Conservation (phyloP, 2,888 invertebrate genomes). For the Cantharis lateralis region DNA sequence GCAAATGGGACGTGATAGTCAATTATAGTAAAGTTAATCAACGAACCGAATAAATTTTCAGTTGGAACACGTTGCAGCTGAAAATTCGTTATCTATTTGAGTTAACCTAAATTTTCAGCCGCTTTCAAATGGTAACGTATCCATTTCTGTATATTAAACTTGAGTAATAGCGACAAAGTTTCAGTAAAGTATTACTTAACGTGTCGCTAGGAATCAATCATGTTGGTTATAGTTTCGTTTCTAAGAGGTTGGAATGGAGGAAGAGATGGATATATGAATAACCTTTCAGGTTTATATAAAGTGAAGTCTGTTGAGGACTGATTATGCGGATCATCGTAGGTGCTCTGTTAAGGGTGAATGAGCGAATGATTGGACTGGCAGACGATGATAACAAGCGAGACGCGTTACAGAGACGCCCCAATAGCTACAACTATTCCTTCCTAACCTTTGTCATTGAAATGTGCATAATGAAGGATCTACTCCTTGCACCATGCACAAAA, state of each 20-base stretch:
- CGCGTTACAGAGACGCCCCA: slow-evolving; percentile 35
- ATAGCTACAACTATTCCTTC: slow-evolving; percentile 23
- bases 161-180: background rate
- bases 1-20: background rate
- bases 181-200: slow-evolving; percentile 4
- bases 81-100: background rate
- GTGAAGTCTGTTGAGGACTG: slow-evolving; percentile 38
- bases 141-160: background rate
- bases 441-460: slow-evolving; percentile 30
- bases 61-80: slow-evolving; percentile 21
- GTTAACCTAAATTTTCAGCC: background rate
- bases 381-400: slow-evolving; percentile 42
- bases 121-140: background rate
- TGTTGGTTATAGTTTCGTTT: slow-evolving; percentile 15
- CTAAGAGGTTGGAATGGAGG: background rate
- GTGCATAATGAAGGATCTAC: slow-evolving; percentile 15
- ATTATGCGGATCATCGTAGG: slow-evolving; percentile 43
- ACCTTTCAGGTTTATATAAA: slow-evolving; percentile 26
- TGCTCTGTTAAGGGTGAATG: slow-evolving; percentile 33
- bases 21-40: slow-evolving; percentile 38
- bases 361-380: slow-evolving; percentile 42
- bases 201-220: slow-evolving; percentile 15
- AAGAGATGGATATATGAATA: slow-evolving; percentile 11
- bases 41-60: slow-evolving; percentile 39
- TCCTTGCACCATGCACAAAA: slow-evolving; percentile 14